phyloP scores from a whole-genome alignment of 2,888 invertebrate genomes.

The Melieria picta region DNA sequence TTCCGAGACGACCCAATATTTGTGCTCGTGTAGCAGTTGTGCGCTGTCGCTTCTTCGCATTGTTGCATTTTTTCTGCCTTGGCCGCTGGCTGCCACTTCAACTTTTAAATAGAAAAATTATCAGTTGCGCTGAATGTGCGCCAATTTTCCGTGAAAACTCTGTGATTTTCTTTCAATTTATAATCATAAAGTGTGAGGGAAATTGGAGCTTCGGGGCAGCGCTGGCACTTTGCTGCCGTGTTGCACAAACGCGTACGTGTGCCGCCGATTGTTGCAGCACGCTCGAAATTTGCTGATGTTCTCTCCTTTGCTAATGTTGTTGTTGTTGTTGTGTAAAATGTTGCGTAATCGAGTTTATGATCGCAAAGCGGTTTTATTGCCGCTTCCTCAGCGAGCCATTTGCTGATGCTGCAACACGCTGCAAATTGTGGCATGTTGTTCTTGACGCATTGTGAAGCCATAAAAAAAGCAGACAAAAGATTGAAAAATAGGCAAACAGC shows the following conservation, averaged over 20 bases:
- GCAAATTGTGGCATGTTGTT: neutral
- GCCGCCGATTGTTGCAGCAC: neutral
- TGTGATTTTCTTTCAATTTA: slow-evolving; percentile 32
- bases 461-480: neutral
- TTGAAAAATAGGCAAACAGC: too few relatives aligned
- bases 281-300: slow-evolving; percentile 3
- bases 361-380: neutral
- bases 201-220: slow-evolving; percentile 25
- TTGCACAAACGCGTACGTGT: neutral
- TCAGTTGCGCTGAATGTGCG: slow-evolving; percentile 20
- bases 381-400: neutral
- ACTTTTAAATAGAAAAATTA: slow-evolving; percentile 26
- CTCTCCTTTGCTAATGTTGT: neutral
- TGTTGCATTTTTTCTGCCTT: too few relatives aligned
- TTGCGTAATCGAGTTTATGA: slow-evolving; percentile 6
- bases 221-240: neutral
- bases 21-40: too few relatives aligned
- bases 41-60: too few relatives aligned
- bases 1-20: too few relatives aligned
- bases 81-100: too few relatives aligned
- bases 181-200: slow-evolving; percentile 32
- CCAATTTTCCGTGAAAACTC: slow-evolving; percentile 12
- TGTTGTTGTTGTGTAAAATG: neutral
- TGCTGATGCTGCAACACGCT: neutral
- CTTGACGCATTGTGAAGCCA: neutral